Percentiles rank a stretch among this genome's conserved stretches.
phyloP scores from a whole-genome alignment of 1,140 invertebrate genomes.

The Andricus grossulariae region DNA sequence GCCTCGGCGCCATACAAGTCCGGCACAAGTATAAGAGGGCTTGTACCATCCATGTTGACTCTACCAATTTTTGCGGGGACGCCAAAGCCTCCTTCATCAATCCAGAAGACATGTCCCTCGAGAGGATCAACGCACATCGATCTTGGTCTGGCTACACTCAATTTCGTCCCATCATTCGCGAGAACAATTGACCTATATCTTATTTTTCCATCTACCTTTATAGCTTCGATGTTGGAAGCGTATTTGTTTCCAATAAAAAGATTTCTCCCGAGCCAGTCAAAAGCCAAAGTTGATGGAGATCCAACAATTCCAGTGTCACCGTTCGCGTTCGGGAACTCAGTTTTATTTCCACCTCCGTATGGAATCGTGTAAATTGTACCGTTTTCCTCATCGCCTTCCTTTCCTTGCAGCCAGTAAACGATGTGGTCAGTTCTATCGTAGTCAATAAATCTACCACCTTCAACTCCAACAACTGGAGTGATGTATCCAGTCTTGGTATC shows the following conservation, averaged over 20 bases:
- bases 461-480: conserved; percentile 93
- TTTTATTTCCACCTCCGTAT: conserved; percentile 91
- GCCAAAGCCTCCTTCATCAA: conserved; percentile 94
- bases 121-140: conserved; percentile 93
- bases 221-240: conserved; percentile 94
- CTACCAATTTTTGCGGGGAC: conserved; percentile 93
- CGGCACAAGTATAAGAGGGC: conserved; percentile 83
- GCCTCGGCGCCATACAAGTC: conserved; percentile 85
- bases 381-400: conserved; percentile 83
- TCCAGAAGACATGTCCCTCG: conserved; percentile 92
- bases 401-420: conserved; percentile 91
- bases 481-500: conserved; percentile 86
- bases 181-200: conserved; percentile 92
- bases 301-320: conserved; percentile 90
- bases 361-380: conserved; percentile 90
- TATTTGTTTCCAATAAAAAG: conserved; percentile 94
- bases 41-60: conserved; percentile 95
- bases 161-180: conserved; percentile 91
- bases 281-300: conserved; percentile 92
- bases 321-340: conserved; percentile 83
- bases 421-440: conserved; percentile 90
- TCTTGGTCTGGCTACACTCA: conserved; percentile 91
- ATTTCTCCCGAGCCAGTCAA: conserved; percentile 97
- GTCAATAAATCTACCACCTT: conserved; percentile 92
- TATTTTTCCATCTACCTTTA: conserved; percentile 90